phyloP scores from a whole-genome alignment of 2,113 vertebrate genomes.

The Dolichotis patagonum region DNA sequence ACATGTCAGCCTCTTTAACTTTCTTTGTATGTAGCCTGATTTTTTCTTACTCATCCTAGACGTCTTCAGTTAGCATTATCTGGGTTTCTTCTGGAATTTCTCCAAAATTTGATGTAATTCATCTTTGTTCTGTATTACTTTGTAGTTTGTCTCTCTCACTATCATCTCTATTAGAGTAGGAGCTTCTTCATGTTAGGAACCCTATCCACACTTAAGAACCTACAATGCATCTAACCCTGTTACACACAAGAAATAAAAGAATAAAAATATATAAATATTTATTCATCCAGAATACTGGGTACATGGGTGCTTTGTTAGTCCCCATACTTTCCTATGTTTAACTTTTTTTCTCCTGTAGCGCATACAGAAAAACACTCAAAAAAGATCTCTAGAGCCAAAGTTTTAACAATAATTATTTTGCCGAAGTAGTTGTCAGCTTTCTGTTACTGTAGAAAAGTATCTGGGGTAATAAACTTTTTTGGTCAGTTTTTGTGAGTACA shows the following conservation, averaged over 20 bases:
- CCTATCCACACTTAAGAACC: background rate
- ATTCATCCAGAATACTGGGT: background rate
- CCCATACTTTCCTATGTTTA: background rate
- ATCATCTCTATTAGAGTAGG: background rate
- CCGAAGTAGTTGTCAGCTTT: background rate
- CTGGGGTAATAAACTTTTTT: background rate
- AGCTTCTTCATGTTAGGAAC: background rate
- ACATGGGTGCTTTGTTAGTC: background rate
- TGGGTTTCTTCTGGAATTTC: background rate
- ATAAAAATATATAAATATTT: background rate
- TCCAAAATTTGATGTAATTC: background rate
- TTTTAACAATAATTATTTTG: background rate
- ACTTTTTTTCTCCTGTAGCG: background rate
- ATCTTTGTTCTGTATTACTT: background rate
- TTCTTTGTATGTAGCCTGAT: background rate
- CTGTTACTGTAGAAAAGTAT: background rate
- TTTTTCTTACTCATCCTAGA: background rate
- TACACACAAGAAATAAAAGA: background rate
- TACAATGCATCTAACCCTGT: background rate
- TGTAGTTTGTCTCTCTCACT: background rate
- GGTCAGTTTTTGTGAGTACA: background rate
- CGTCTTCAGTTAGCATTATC: background rate
- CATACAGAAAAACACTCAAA: background rate
- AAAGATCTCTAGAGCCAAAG: background rate
- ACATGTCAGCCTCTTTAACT: background rate